Evolutionary conservation across 2,888 invertebrate species (phyloP).

Genomic region (Tetropium fuscum): DNA sequence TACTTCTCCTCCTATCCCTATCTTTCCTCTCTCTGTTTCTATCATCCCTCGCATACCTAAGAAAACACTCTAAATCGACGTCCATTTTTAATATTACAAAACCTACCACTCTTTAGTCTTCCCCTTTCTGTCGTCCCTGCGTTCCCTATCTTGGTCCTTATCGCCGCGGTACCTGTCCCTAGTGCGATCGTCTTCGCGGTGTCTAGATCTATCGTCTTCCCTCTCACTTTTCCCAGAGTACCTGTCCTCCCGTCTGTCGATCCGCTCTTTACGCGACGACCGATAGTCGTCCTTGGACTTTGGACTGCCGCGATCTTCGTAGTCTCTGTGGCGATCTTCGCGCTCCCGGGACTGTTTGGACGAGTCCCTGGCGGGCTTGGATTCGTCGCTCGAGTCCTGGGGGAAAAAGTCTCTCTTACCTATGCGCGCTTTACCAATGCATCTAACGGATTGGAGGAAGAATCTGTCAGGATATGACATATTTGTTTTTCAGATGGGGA

Average conservation of each 20-base stretch:
- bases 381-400: conserved; percentile 60
- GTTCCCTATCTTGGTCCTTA: conserved; percentile 38
- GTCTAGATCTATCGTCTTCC: conserved; percentile 50
- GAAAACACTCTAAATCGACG: no score
- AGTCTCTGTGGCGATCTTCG: conserved; percentile 9
- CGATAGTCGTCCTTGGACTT: conserved; percentile 38
- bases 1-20: conserved; percentile 52
- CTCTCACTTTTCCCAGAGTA: conserved; percentile 22
- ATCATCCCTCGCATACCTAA: conserved; percentile 44
- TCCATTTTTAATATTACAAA: neutral
- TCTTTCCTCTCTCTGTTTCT: conserved; percentile 49
- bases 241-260: conserved; percentile 29
- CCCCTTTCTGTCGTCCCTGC: conserved; percentile 41
- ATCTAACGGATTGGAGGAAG: conserved; percentile 40
- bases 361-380: conserved; percentile 26
- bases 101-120: conserved; percentile 56
- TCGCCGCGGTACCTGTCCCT: conserved; percentile 34
- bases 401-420: conserved; percentile 60
- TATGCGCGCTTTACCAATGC: conserved; percentile 49
- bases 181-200: conserved; percentile 36
- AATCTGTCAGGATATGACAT: no score
- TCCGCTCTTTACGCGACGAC: conserved; percentile 33
- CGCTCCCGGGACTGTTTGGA: conserved; percentile 20
- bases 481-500: no score
- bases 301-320: conserved; percentile 26